Conservation (phyloP, 1,140 invertebrate genomes). For the Zelostemma sp. region DNA sequence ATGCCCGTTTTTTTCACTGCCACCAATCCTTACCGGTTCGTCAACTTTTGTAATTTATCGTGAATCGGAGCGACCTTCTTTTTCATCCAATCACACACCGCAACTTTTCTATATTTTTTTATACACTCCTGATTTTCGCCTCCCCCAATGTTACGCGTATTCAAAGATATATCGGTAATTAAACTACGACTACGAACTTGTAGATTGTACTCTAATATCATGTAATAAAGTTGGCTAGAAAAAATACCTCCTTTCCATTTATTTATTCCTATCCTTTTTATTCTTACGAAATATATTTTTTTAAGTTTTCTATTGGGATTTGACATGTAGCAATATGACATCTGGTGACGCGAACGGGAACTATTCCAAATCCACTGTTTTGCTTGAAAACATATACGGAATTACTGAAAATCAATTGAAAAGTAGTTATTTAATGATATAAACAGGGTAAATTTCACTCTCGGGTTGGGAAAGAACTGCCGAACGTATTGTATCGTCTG, state of each 20-base stretch:
- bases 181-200: slow-evolving; percentile 64
- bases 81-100: slow-evolving; percentile 55
- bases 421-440: too few relatives aligned
- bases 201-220: slow-evolving; percentile 67
- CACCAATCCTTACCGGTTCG: slow-evolving; percentile 58
- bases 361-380: too few relatives aligned
- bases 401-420: too few relatives aligned
- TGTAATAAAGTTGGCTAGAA: slow-evolving; percentile 68
- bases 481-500: too few relatives aligned
- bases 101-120: slow-evolving; percentile 62
- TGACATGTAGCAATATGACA: too few relatives aligned
- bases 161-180: slow-evolving; percentile 66
- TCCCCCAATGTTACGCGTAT: slow-evolving; percentile 66
- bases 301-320: too few relatives aligned
- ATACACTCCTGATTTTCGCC: slow-evolving; percentile 58
- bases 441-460: too few relatives aligned
- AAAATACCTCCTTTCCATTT: too few relatives aligned
- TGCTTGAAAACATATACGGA: too few relatives aligned
- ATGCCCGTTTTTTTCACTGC: slow-evolving; percentile 65
- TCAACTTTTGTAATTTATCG: slow-evolving; percentile 54
- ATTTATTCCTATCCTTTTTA: slow-evolving; percentile 9
- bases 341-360: too few relatives aligned
- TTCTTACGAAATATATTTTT: too few relatives aligned
- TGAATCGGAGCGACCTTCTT: slow-evolving; percentile 51
- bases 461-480: too few relatives aligned